Evolutionary conservation across 2,888 invertebrate genomes (phyloP).

Genomic region (Phortica magna): DNA sequence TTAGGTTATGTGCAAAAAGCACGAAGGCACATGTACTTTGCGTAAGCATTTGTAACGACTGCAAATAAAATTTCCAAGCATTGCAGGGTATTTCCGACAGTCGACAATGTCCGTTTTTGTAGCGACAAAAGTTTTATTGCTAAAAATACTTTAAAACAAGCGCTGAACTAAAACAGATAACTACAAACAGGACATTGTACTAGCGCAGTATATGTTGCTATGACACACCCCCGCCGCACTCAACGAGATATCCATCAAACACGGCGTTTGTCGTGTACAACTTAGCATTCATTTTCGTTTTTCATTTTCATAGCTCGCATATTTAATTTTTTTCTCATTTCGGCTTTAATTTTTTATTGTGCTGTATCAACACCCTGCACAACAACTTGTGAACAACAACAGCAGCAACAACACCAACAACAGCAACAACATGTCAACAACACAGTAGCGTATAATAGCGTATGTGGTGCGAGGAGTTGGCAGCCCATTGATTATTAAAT

Average conservation of each 20-base stretch:
- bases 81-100: no score
- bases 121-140: constrained; percentile 27
- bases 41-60: no score
- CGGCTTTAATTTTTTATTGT: constrained; percentile 63
- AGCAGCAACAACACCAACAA: constrained; percentile 1
- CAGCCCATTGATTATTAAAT: constrained; percentile 59
- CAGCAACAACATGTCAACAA: not conserved
- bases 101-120: no score
- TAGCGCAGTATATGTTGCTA: not conserved
- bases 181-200: constrained; percentile 13
- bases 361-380: constrained; percentile 69
- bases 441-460: constrained; percentile 26
- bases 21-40: not conserved
- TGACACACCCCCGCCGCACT: no score
- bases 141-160: not conserved
- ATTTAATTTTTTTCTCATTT: constrained; percentile 56
- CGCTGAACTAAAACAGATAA: constrained; percentile 7
- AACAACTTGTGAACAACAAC: constrained; percentile 69
- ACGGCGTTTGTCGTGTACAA: constrained; percentile 38
- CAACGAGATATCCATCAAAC: no score
- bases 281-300: constrained; percentile 6
- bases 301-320: constrained; percentile 6
- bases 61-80: no score
- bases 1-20: not conserved
- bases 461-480: constrained; percentile 34